Conservation (phyloP, 2,888 invertebrate genomes). For the Pediacus dermestoides region DNA sequence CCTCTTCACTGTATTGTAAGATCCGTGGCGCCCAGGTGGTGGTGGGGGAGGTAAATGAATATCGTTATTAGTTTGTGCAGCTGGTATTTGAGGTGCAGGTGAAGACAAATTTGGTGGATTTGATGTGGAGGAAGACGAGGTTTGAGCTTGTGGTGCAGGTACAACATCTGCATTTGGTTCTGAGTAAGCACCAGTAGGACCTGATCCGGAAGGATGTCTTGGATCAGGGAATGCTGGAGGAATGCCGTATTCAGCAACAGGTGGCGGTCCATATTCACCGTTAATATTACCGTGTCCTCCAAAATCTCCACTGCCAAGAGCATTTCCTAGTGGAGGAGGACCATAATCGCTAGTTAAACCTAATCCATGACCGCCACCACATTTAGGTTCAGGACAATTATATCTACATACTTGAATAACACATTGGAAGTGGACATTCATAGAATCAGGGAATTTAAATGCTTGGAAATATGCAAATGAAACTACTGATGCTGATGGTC, state of each 20-base stretch:
- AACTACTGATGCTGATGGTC: conserved; percentile 89
- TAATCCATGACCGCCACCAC: conserved; percentile 63
- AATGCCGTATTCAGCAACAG: conserved; percentile 65
- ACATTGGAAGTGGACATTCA: conserved; percentile 97
- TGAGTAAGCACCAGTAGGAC: conserved; percentile 77
- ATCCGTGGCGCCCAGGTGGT: conserved; percentile 73
- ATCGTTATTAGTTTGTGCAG: conserved; percentile 59
- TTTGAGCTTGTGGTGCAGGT: conserved; percentile 78
- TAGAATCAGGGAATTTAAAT: conserved; percentile 94
- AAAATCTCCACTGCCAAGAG: conserved; percentile 46
- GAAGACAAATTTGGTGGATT: conserved; percentile 59
- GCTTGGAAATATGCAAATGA: conserved; percentile 96
- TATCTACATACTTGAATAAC: conserved; percentile 92
- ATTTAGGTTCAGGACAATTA: conserved; percentile 90
- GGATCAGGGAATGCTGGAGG: conserved; percentile 85
- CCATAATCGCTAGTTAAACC: conserved; percentile 63
- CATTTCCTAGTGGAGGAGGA: conserved; percentile 53
- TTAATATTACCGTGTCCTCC: conserved; percentile 46
- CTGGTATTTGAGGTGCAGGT: conserved; percentile 52
- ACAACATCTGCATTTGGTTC: conserved; percentile 78
- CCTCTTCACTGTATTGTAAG: conserved; percentile 80
- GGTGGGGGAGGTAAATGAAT: conserved; percentile 81
- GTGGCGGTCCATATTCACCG: conserved; percentile 71
- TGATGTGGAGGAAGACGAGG: conserved; percentile 64
- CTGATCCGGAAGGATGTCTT: conserved; percentile 73